Conservation (phyloP, 2,113 vertebrate species). For the Equus quagga region DNA sequence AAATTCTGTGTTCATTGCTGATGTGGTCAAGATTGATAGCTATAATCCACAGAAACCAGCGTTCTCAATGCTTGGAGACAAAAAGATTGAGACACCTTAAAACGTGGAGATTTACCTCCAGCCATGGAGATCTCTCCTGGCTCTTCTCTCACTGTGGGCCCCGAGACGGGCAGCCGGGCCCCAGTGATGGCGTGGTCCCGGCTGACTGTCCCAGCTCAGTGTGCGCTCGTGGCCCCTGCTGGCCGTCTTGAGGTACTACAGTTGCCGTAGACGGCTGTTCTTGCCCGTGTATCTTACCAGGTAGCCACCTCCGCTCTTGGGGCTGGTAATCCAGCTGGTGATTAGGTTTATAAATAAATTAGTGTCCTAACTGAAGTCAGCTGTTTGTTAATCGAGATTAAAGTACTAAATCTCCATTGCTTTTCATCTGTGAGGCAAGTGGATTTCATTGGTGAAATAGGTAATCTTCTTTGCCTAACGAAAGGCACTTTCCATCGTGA, state of each 20-base stretch:
- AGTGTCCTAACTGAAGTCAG: background rate
- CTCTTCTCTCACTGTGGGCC: too few species aligned
- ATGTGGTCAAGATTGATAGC: rapidly evolving
- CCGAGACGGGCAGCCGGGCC: rapidly evolving
- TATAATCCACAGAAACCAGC: background rate
- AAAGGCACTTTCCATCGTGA: background rate
- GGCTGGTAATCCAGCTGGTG: too few species aligned
- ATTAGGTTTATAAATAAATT: background rate
- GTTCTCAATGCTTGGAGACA: background rate
- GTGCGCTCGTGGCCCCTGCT: background rate
- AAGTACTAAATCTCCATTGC: background rate
- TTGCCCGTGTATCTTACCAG: rapidly evolving
- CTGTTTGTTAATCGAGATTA: background rate
- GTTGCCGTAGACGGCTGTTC: rapidly evolving
- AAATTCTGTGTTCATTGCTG: background rate
- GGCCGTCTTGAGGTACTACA: background rate
- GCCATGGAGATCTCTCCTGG: background rate
- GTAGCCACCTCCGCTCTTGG: rapidly evolving
- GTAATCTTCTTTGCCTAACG: background rate
- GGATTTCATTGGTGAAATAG: background rate
- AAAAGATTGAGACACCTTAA: background rate
- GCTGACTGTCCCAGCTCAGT: background rate
- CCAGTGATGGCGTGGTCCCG: rapidly evolving
- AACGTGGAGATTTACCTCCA: background rate
- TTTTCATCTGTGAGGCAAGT: background rate